Evolutionary conservation across 2,113 vertebrate species (phyloP), one percentile per base, ranked within the genome.

Genomic region (Potamarius usumacintae): DNA sequence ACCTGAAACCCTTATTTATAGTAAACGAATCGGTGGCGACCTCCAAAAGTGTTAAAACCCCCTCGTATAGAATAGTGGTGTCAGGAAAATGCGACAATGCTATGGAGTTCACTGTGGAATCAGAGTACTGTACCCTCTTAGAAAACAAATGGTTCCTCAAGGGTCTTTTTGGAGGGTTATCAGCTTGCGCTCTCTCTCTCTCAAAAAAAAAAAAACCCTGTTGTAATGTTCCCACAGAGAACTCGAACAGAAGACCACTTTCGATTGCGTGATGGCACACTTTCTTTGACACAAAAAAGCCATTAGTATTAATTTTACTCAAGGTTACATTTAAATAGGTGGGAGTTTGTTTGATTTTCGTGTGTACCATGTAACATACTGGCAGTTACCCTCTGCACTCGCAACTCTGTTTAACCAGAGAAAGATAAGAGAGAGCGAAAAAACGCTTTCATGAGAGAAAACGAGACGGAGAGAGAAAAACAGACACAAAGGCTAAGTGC

Each of bases 401-500:
- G 60, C 53, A 20, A 4, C 53, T n/a, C 34, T 60, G 27, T 42
- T 48, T 42, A 67, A 80, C 48, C 27, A 83, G 50, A 84, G 42
- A 83, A 67, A 83, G 62, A 86, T 50, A 42, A 76, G 80, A 77
- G 71, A 77, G 71, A 84, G n/a, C 58, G 52, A 62, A 50, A 67
- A 84, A 67, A 25, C 18, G 22, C 10, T 53, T 88, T 83, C 48
- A 42, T 79, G 77, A 81, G 77, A 81, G 27, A 81, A 86, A 81
- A 79, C 62, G 11, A 80, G 76, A 86, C 17, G 10, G 20, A 34
- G 8, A 62, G 20, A 77, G 25, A 79, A 20, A 88, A 50, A 58
- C 83, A 88, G 67, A 67, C 67, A 89, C 42, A 82, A 34, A 86
- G 65, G 27, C 60, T 57, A 27, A 76, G 72, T 76, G 67, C 30